These are phyloP conservation scores for Lepus europaeus DNA, from an alignment of 2,113 vertebrate genomes.

Conservation along the genomic window DNA sequence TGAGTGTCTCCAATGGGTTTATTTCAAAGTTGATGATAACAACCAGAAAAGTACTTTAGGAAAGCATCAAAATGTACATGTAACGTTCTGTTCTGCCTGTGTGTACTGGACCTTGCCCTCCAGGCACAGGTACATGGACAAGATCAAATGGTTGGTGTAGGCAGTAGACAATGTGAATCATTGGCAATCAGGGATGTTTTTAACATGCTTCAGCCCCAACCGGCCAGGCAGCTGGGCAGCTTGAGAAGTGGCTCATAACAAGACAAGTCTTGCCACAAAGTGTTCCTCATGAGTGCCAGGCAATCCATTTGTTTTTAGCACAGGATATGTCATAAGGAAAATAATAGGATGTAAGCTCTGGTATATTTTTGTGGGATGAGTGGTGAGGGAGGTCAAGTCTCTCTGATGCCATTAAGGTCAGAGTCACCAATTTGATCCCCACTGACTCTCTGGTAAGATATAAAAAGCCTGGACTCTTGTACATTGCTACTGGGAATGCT, in stretches of 20 bases:
- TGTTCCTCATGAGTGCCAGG: conserved; percentile 38
- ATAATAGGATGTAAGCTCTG: conserved; percentile 21
- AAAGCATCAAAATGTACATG: neutral
- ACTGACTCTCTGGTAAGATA: neutral
- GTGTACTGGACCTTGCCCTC: neutral
- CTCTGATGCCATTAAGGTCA: neutral
- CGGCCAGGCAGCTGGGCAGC: neutral
- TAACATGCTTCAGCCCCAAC: conserved; percentile 33
- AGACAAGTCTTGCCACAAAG: conserved; percentile 40
- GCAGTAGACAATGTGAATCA: neutral
- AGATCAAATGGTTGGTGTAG: neutral
- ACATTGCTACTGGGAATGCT: neutral
- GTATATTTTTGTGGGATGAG: conserved; percentile 7
- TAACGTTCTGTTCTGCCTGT: neutral
- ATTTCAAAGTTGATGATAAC: conserved; percentile 46
- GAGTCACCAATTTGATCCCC: neutral
- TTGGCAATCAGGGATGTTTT: conserved; percentile 22
- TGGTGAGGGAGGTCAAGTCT: neutral
- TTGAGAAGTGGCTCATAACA: conserved; percentile 1
- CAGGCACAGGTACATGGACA: neutral
- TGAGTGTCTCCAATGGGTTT: neutral
- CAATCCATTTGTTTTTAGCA: conserved; percentile 46
- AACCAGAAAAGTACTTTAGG: conserved; percentile 23
- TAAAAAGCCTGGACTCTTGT: neutral
- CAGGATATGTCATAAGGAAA: neutral